phyloP scores from a whole-genome alignment of 2,113 vertebrate genomes.

The Regulus satrapa region DNA sequence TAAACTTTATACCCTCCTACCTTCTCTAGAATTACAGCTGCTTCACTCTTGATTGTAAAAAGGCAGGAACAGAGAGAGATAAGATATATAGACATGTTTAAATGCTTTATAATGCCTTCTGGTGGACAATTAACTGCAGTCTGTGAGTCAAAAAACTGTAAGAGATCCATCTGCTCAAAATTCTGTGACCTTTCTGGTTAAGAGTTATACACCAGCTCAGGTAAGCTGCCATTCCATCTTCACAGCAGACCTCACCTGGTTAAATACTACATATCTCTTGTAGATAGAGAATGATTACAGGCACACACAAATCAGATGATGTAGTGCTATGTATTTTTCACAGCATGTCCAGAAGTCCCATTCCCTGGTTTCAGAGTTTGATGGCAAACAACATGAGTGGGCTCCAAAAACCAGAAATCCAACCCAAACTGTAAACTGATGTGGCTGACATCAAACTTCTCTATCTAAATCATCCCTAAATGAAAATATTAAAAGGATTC shows the following conservation, averaged over 20 bases:
- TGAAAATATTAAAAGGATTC: not conserved
- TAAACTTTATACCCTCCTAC: not conserved
- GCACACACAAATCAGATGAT: not conserved
- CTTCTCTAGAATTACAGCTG: not conserved
- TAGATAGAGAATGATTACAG: not conserved
- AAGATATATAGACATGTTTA: not conserved
- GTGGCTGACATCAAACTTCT: not conserved
- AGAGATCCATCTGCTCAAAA: not conserved
- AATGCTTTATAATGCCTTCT: not conserved
- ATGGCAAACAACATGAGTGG: accelerated
- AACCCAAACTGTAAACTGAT: not conserved
- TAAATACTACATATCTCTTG: not conserved
- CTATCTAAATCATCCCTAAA: not conserved
- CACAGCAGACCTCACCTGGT: not conserved
- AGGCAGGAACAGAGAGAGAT: not conserved
- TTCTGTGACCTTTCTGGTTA: not conserved
- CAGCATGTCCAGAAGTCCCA: not conserved
- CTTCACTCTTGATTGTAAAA: not conserved
- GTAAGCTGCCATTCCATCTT: not conserved
- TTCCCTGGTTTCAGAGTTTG: not conserved
- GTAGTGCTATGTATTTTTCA: not conserved
- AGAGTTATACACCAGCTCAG: not conserved
- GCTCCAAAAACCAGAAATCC: not conserved
- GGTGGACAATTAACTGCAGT: not conserved
- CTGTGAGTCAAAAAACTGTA: not conserved